Percentiles rank a stretch among this genome's conserved stretches.
phyloP scores from a whole-genome alignment of 2,888 invertebrate genomes.

The Baccha elongata region DNA sequence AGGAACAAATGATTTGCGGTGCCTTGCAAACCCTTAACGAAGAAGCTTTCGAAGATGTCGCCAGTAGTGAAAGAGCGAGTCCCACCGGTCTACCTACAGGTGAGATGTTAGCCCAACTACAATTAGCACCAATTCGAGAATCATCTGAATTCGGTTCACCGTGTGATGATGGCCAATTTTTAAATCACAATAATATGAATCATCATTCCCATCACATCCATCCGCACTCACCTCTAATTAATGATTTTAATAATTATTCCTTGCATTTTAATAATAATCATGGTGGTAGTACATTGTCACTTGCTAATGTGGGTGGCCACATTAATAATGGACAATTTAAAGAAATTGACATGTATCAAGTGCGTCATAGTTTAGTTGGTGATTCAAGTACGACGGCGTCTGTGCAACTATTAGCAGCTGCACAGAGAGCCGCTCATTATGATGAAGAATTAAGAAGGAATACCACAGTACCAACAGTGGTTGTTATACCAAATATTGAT shows the following conservation, averaged over 20 bases:
- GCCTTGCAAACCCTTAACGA: slow-evolving; percentile 95
- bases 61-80: slow-evolving; percentile 87
- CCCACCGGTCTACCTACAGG: slow-evolving; percentile 84
- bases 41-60: slow-evolving; percentile 95
- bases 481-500: slow-evolving; percentile 80
- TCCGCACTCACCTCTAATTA: slow-evolving; percentile 71
- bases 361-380: slow-evolving; percentile 76
- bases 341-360: slow-evolving; percentile 74
- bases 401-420: slow-evolving; percentile 73
- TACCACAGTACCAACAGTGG: slow-evolving; percentile 78
- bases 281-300: slow-evolving; percentile 79
- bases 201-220: slow-evolving; percentile 74
- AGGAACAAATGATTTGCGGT: slow-evolving; percentile 97
- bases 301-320: slow-evolving; percentile 76
- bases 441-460: slow-evolving; percentile 76
- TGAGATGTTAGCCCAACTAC: slow-evolving; percentile 83
- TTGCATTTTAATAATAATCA: slow-evolving; percentile 76
- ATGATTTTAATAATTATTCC: slow-evolving; percentile 68
- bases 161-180: slow-evolving; percentile 80
- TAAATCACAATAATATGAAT: slow-evolving; percentile 76
- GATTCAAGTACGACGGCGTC: slow-evolving; percentile 75
- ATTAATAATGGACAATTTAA: slow-evolving; percentile 65
- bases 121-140: slow-evolving; percentile 83
- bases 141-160: slow-evolving; percentile 82
- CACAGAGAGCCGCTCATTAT: slow-evolving; percentile 70